phyloP scores from a whole-genome alignment of 1,140 invertebrate species.

The Drosophila miranda region DNA sequence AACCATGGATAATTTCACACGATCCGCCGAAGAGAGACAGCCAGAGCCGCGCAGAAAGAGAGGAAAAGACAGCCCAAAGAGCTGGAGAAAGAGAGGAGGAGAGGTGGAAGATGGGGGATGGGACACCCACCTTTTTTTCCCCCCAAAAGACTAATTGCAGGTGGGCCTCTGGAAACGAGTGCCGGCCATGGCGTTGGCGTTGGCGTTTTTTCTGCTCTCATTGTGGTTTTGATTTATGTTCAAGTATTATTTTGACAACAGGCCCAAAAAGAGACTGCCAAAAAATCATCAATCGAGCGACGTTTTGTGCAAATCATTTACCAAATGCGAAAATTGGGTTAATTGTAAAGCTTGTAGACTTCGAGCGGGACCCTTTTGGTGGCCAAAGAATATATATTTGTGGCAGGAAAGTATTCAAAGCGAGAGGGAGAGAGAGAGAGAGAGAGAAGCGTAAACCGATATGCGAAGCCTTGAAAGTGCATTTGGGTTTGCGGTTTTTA shows the following conservation, averaged over 20 bases:
- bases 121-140: slow-evolving; percentile 42
- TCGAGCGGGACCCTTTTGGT: slow-evolving; percentile 25
- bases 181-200: slow-evolving; percentile 58
- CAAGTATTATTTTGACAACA: slow-evolving; percentile 56
- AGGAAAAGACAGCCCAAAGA: too few relatives aligned
- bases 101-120: neutral
- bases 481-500: slow-evolving; percentile 19
- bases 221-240: slow-evolving; percentile 63
- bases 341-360: slow-evolving; percentile 47
- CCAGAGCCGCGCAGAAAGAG: neutral
- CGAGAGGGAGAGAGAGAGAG: neutral
- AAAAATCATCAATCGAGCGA: slow-evolving; percentile 18
- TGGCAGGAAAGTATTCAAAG: slow-evolving; percentile 17
- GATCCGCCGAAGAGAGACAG: slow-evolving; percentile 1
- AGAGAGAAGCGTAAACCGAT: slow-evolving; percentile 9
- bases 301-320: slow-evolving; percentile 58
- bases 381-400: slow-evolving; percentile 12
- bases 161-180: slow-evolving; percentile 44
- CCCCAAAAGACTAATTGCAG: slow-evolving; percentile 51
- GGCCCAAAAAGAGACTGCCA: neutral
- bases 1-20: slow-evolving; percentile 39
- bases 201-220: slow-evolving; percentile 38
- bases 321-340: slow-evolving; percentile 69
- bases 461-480: slow-evolving; percentile 50
- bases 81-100: neutral